Percentiles rank a stretch among this genome's conserved stretches.
These are phyloP conservation scores for Acanthochromis polyacanthus DNA, from an alignment of 2,113 vertebrate species.

Conservation along the genomic window DNA sequence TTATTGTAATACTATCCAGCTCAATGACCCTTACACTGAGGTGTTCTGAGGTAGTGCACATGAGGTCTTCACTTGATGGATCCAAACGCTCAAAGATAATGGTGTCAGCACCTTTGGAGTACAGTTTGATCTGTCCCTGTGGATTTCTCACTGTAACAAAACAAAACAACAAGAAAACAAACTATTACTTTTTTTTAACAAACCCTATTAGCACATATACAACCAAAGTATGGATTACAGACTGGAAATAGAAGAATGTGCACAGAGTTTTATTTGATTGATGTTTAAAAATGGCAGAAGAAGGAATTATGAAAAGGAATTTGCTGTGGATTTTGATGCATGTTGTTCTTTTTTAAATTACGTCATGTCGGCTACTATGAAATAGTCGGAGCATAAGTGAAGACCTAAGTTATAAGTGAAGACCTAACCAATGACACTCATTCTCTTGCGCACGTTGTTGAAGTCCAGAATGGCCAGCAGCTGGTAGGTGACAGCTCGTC, in stretches of 20 bases:
- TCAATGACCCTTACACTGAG: conserved; percentile 85
- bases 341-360: neutral
- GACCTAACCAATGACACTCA: conserved; percentile 92
- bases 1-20: neutral
- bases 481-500: conserved; percentile 88
- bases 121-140: conserved; percentile 89
- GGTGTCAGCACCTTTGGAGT: conserved; percentile 93
- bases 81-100: conserved; percentile 91
- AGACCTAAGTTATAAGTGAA: conserved; percentile 34
- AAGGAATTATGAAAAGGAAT: neutral
- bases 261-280: too few relatives aligned
- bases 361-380: conserved; percentile 16
- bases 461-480: conserved; percentile 95
- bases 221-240: neutral
- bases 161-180: conserved; percentile 21
- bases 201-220: neutral
- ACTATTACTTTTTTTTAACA: neutral
- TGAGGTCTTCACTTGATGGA: conserved; percentile 82
- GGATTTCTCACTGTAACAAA: conserved; percentile 86
- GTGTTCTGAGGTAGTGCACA: conserved; percentile 88
- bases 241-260: neutral
- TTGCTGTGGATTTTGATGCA: too few relatives aligned
- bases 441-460: conserved; percentile 94
- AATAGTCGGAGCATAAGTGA: conserved; percentile 33
- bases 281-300: neutral